Base-by-base conservation (phyloP, 2,888 invertebrate genomes). In the Panopea generosa region DNA sequence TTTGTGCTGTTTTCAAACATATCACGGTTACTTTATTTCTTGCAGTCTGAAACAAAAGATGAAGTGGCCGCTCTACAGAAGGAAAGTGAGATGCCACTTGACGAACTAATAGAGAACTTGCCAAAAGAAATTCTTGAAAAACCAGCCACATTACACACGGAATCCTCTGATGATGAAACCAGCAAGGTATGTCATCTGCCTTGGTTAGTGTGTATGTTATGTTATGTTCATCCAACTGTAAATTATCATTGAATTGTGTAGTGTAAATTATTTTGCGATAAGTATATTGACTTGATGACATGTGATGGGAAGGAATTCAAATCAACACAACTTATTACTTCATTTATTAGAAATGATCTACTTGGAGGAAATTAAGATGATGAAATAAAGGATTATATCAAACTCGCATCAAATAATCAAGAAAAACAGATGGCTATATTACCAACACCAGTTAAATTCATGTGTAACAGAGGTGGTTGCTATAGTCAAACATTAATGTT, bases 11-110 rank as follows among this genome's bases (percentile, higher is more conserved):
- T n/a, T n/a, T n/a, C n/a, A n/a, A n/a, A n/a, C n/a, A n/a, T n/a
- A n/a, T n/a, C n/a, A n/a, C n/a, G n/a, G n/a, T n/a, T n/a, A n/a
- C n/a, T n/a, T n/a, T n/a, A n/a, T n/a, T n/a, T n/a, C n/a, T n/a
- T 75, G 6, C 72, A 90, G 90, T 78, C 77, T 6, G 85, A 84
- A 33, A 86, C 87, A 20, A 81, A 86, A 70, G 82, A 88, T 89
- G 98, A 99, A 94, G 94, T 98, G 24, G 96, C 96, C 86, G 95
- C 96, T 72, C 94, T 99, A 88, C 96, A 96, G 89, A 95, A 96
- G 91, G 98, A 99, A 94, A 97, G 97, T 87, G 95, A 96, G 93
- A 95, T 97, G 93, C 96, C 96, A 75, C 94, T 98, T 82, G 97
- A 97, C 92, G 97, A 97, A 91, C 95, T 98, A 87, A 93, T 98